These are phyloP conservation scores for Dasypolia templi DNA, from an alignment of 2,888 invertebrate genomes.

Conservation along the genomic window DNA sequence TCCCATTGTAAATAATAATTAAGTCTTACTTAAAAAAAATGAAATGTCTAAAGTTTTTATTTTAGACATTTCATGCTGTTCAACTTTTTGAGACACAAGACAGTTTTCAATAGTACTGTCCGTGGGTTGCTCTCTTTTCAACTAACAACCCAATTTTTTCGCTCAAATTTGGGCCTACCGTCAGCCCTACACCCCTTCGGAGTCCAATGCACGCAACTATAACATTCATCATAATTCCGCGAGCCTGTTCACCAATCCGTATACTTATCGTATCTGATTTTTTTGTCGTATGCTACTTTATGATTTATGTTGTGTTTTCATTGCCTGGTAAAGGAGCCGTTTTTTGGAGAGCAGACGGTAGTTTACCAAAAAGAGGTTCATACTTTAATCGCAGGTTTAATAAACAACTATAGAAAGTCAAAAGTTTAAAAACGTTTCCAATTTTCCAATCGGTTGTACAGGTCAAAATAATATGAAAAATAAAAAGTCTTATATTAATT, in stretches of 20 bases:
- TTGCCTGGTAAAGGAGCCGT: conserved; percentile 17
- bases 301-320: conserved; percentile 51
- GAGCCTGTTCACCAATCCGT: conserved; percentile 61
- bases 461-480: no score
- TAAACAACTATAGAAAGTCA: background rate
- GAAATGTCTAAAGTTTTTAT: no score
- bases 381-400: background rate
- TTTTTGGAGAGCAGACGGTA: background rate
- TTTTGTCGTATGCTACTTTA: conserved; percentile 46
- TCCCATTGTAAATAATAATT: no score
- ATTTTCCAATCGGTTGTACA: background rate
- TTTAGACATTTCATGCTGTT: no score
- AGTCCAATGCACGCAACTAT: conserved; percentile 67
- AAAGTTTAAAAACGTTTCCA: background rate
- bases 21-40: no score
- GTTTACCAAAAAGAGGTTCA: background rate
- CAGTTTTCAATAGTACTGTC: no score
- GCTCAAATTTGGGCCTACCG: background rate
- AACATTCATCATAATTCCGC: conserved; percentile 71
- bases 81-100: no score
- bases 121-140: background rate
- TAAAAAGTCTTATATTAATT: no score
- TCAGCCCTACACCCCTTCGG: conserved; percentile 43
- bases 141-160: background rate
- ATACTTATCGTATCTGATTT: conserved; percentile 66